Conservation (phyloP, 2,113 vertebrate genomes). For the Artemisiospiza belli region DNA sequence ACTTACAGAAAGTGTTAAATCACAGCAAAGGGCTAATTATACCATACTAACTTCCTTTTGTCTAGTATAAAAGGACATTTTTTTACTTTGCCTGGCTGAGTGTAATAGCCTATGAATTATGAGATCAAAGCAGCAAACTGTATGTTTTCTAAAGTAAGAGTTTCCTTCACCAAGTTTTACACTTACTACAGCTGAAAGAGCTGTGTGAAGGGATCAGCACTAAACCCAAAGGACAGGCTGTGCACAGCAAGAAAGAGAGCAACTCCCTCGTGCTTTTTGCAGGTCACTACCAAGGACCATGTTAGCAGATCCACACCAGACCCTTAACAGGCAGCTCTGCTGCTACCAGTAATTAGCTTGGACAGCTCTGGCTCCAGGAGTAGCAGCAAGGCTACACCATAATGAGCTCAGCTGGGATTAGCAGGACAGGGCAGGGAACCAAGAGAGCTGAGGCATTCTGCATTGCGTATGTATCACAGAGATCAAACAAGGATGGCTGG, state of each 20-base stretch:
- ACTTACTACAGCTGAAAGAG: slow-evolving; percentile 83
- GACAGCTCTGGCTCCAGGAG: slow-evolving; percentile 98
- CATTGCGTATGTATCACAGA: slow-evolving; percentile 85
- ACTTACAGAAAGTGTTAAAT: slow-evolving; percentile 60
- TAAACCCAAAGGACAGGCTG: slow-evolving; percentile 89
- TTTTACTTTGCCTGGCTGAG: slow-evolving; percentile 74
- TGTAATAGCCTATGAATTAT: slow-evolving; percentile 78
- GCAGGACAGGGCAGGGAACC: slow-evolving; percentile 97
- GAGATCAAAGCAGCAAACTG: slow-evolving; percentile 83
- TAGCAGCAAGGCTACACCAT: slow-evolving; percentile 98
- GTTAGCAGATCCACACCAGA: slow-evolving; percentile 88
- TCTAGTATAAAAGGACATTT: slow-evolving; percentile 65
- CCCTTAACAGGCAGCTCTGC: slow-evolving; percentile 96
- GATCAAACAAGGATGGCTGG: slow-evolving; percentile 93
- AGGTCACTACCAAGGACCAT: slow-evolving; percentile 95
- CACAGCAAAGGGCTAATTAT: slow-evolving; percentile 71
- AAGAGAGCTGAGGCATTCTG: slow-evolving; percentile 88
- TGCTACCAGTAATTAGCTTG: slow-evolving; percentile 99
- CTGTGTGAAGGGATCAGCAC: slow-evolving; percentile 90
- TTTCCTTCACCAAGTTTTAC: slow-evolving; percentile 89
- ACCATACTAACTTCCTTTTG: slow-evolving; percentile 63
- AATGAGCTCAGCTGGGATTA: slow-evolving; percentile 99
- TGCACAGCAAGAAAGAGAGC: slow-evolving; percentile 84
- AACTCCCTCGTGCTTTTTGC: slow-evolving; percentile 86
- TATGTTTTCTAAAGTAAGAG: slow-evolving; percentile 86